Conservation (phyloP, 2,888 invertebrate genomes). For the Bugula neritina region DNA sequence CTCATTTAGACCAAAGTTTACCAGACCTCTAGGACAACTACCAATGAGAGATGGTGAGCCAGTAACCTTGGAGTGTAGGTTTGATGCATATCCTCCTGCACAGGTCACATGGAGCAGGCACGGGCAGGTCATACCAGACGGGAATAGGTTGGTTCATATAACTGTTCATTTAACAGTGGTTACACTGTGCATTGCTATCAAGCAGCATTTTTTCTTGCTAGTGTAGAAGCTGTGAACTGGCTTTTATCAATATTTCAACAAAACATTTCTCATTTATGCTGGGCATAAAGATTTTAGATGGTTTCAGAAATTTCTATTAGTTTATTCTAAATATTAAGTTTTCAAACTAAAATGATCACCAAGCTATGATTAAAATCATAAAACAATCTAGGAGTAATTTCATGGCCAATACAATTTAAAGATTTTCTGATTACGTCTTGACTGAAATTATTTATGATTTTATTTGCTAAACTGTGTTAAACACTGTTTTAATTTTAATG, state of each 20-base stretch:
- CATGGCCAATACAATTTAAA: no score
- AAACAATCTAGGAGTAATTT: no score
- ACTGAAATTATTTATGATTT: no score
- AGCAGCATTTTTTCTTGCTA: neutral
- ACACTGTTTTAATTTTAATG: conserved; percentile 1
- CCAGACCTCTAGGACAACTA: conserved; percentile 37
- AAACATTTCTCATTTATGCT: no score
- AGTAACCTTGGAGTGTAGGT: conserved; percentile 46
- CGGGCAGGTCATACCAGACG: conserved; percentile 45
- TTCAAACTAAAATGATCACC: no score
- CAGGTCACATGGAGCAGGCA: conserved; percentile 48
- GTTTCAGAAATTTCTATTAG: no score
- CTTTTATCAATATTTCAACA: no score
- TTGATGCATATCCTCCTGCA: conserved; percentile 49
- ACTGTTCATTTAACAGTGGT: neutral
- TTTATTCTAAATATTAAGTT: no score
- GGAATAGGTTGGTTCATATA: conserved; percentile 41
- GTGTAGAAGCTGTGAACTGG: no score
- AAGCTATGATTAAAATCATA: no score
- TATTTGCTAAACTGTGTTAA: neutral
- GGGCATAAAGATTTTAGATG: no score
- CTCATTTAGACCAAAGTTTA: neutral
- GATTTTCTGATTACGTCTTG: no score
- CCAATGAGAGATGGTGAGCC: conserved; percentile 52
- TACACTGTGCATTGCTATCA: neutral